Conservation (phyloP, 2,113 vertebrate species). For the Coryphaenoides rupestris region DNA sequence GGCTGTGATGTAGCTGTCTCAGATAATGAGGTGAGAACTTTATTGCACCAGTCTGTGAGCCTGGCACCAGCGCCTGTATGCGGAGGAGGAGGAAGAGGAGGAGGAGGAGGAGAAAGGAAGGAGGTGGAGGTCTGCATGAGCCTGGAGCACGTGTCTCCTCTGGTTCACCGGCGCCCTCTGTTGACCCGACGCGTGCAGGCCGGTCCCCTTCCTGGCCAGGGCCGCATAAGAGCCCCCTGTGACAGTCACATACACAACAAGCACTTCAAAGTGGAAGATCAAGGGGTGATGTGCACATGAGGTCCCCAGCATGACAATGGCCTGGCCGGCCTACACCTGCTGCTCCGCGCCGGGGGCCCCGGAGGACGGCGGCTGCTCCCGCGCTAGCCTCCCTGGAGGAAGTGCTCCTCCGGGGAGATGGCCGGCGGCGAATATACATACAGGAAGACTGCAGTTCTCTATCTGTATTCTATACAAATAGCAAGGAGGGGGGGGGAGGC, state of each 20-base stretch:
- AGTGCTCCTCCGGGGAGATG: constrained; percentile 43
- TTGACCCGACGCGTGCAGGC: constrained; percentile 37
- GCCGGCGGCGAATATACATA: constrained; percentile 51
- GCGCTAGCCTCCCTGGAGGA: constrained; percentile 47
- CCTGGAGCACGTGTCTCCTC: background rate
- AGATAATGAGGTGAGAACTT: constrained; percentile 80
- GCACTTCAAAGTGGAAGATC: constrained; percentile 77
- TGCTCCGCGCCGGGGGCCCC: constrained; percentile 53
- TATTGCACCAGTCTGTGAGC: constrained; percentile 64
- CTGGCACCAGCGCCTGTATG: constrained; percentile 62
- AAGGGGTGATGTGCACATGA: constrained; percentile 71
- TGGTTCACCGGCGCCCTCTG: constrained; percentile 66
- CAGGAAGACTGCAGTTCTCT: constrained; percentile 61
- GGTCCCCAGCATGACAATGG: constrained; percentile 75
- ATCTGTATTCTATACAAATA: constrained; percentile 57
- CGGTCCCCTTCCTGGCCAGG: no score
- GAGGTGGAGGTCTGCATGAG: no score
- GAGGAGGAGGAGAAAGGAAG: constrained; percentile 17
- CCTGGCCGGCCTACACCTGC: constrained; percentile 57
- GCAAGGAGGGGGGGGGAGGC: constrained; percentile 17
- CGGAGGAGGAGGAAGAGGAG: constrained; percentile 4
- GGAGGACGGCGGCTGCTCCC: constrained; percentile 61
- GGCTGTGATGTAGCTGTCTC: constrained; percentile 72
- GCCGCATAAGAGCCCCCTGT: background rate
- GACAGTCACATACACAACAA: constrained; percentile 20